Base-by-base conservation (phyloP, 2,888 invertebrate genomes). In the Alentia gelatinosa region DNA sequence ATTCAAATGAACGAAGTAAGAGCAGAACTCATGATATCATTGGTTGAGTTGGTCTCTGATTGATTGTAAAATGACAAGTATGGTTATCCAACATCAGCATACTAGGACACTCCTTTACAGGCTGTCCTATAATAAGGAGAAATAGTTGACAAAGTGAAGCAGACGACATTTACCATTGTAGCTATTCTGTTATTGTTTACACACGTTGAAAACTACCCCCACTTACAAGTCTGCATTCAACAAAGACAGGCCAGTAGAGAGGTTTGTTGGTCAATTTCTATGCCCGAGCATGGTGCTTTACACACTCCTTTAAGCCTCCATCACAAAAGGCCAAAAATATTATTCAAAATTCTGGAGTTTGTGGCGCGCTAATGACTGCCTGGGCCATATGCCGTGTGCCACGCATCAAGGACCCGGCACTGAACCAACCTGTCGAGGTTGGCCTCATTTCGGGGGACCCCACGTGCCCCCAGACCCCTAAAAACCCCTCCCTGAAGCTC, bases 311-410 rank as follows among this genome's bases (percentile, higher is more conserved):
- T n/a, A 56, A n/a, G 19, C 56, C 56, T 56, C 56, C 79, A 0
- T n/a, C 79, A 35, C 79, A 37, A 37, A 35, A 79, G 37, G 4
- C 1, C 19, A 12, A 33, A 39, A 39, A 68, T 68, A 68, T 68
- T 56, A 56, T 56, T 68, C 68, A 68, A 83, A 83, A 83, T 83
- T 47, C 35, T 86, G 7, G 35, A 86, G 86, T 86, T 42, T 33
- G 19, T 23, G 12, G 86, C 23, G 35, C 19, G 26, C 86, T 50
- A 86, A 86, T 86, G 42, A 35, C 19, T 30, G 47, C 42, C 47
- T 30, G 47, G 83, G 47, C 86, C 86, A 86, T 86, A 86, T 86
- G 86, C 47, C 86, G 26, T 86, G 47, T 42, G 86, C 86, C 86
- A 86, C 86, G 86, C 86, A 19, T 19, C 47, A 30, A 86, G 35